Percentiles rank a stretch among this genome's conserved stretches.
phyloP scores from a whole-genome alignment of 2,797 vertebrate species.

The Todus mexicanus region DNA sequence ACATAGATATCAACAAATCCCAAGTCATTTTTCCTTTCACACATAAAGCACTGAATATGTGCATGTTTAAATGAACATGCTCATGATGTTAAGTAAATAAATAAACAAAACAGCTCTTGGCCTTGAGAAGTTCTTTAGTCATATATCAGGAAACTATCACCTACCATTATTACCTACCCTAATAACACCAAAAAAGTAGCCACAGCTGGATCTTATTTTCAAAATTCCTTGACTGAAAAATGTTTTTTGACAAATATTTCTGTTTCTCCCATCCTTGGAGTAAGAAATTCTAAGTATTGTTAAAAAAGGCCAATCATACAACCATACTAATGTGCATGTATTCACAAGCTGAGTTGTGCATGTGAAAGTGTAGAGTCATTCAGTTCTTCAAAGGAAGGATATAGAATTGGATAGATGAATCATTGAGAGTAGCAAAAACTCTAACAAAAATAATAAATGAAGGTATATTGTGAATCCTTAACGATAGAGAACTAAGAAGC shows the following conservation, averaged over 20 bases:
- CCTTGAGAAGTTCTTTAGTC: neutral
- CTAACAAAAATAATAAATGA: neutral
- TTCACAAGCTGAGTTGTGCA: neutral
- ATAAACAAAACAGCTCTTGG: neutral
- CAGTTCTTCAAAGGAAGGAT: neutral
- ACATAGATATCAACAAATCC: neutral
- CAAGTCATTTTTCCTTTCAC: neutral
- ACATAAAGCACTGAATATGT: neutral
- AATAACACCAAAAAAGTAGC: neutral
- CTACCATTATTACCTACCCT: neutral
- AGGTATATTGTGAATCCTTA: neutral
- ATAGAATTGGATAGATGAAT: neutral
- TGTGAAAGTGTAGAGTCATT: neutral
- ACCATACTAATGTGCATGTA: no score
- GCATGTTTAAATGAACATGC: neutral
- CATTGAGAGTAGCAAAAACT: neutral
- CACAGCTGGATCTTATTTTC: neutral
- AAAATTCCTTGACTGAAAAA: neutral
- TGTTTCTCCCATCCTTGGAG: neutral
- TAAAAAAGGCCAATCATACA: neutral
- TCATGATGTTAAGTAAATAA: neutral
- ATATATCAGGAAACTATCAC: neutral
- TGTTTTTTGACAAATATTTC: neutral
- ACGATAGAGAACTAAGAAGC: neutral
- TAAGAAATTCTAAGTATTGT: neutral